Evolutionary conservation across 2,797 vertebrate species (phyloP), one percentile per base, ranked within the genome.

Genomic region (Galagoides demidoff): DNA sequence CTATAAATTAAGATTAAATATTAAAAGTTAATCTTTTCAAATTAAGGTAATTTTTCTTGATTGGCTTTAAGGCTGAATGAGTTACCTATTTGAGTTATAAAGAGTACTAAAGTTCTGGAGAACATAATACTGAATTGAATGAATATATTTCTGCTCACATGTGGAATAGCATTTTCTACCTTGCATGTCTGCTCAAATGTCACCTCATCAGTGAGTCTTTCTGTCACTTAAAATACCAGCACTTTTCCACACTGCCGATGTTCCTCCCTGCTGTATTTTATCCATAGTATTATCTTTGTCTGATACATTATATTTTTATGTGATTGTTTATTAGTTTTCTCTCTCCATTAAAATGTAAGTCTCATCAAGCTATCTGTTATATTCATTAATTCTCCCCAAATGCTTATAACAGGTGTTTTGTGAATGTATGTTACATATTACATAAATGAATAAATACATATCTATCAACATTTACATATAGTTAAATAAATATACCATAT

Each of bases 71-170:
- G 43, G 20, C 22, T 76, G 57, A 77, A 23, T 93, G 57, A 81
- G 19, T 93, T 63, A 96, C 34, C 34, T 27, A 1, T 71, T 63
- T 77, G 17, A 39, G 49, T 84, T 87, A 86, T 89, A 85, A 95
- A 89, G 55, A 87, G 37, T 52, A 81, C 27, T 61, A 83, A 59
- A 63, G 29, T 81, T 92, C 77, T 78, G 7, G 57, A 93, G 64
- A 83, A 29, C 25, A 16, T 79, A 90, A 78, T 71, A 25, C 25
- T 94, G 57, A 88, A 93, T 88, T 93, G 92, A 94, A 94, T 95
- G 84, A 93, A 77, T 37, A 89, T 13, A 6, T 85, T 95, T 89
- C 71, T 83, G 52, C 25, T 85, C 82, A 59, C 68, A 61, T 8
- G 34, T 11, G 57, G 55, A 89, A 90, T 87, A 70, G 55, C 57